Conservation (phyloP, 2,888 invertebrate genomes). For the Hipparchia semele region DNA sequence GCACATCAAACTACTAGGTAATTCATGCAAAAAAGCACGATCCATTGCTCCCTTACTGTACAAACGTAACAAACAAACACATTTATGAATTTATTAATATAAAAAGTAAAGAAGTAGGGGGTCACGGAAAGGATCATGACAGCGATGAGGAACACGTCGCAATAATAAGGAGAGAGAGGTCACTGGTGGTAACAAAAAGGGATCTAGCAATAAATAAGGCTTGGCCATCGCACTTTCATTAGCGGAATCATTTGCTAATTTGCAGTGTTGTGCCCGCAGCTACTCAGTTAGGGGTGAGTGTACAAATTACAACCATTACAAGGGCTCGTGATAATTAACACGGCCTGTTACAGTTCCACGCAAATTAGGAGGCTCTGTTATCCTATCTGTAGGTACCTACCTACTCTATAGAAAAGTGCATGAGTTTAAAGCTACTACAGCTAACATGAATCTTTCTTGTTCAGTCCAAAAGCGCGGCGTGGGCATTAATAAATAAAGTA, state of each 20-base stretch:
- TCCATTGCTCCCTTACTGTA: too few relatives aligned
- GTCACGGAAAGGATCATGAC: too few relatives aligned
- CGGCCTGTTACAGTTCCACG: slow-evolving; percentile 48
- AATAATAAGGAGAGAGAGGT: neutral
- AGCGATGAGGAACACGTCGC: too few relatives aligned
- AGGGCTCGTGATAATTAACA: slow-evolving; percentile 65
- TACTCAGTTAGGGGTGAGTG: slow-evolving; percentile 58
- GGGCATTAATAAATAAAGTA: too few relatives aligned
- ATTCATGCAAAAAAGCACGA: too few relatives aligned
- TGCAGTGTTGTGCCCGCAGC: slow-evolving; percentile 61
- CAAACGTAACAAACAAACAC: too few relatives aligned
- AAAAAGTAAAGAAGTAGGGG: too few relatives aligned
- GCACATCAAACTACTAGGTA: too few relatives aligned
- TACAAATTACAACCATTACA: slow-evolving; percentile 55
- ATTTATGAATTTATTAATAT: too few relatives aligned
- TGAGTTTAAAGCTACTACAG: neutral
- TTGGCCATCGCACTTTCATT: slow-evolving; percentile 63
- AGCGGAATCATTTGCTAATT: slow-evolving; percentile 75
- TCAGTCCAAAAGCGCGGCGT: too few relatives aligned
- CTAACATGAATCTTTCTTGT: too few relatives aligned
- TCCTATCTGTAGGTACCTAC: neutral
- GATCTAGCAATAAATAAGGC: slow-evolving; percentile 17
- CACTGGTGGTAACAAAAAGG: neutral
- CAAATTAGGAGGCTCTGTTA: slow-evolving; percentile 32
- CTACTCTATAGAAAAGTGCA: neutral